Base-by-base conservation (phyloP, 2,888 invertebrate genomes). In the Xestia rhomboidea region DNA sequence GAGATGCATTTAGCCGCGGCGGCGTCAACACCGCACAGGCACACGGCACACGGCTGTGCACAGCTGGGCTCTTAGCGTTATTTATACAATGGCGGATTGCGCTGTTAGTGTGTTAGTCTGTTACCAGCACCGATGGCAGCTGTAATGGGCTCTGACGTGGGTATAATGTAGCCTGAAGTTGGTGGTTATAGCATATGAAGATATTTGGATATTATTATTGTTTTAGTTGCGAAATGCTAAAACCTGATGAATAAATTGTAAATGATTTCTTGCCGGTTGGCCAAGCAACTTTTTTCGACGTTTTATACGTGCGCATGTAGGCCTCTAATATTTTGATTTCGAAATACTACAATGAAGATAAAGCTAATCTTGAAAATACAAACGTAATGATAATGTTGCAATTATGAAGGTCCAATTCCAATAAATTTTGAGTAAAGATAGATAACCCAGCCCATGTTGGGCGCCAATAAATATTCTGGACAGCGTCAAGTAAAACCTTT, bases 21-120 rank as follows among this genome's bases (percentile, higher is more conserved):
- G 64, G 38, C 64, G 78, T 24, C 73, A 34, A 51, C 60, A 62
- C 27, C 41, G 21, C 34, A 6, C 54, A 34, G 51, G 21, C 34
- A 6, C 54, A 34, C 77, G 85, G 75, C 34, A 10, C 54, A 34
- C 77, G 85, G 75, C 73, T 86, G 86, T 34, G 71, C 81, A 10
- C 88, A 88, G 87, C 87, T 88, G 86, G 69, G 63, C 78, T 70
- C 54, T 64, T 75, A 57, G 62, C 34, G 62, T 63, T 85, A 81
- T 87, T 81, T 85, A 87, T 75, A 87, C 81, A 57, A 76, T 83
- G 71, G 79, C 77, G 77, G 68, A 82, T 82, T 79, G 68, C 41
- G 67, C 41, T 77, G 79, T 44, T 57, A 46, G 34, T 41, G 24
- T 64, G 62, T 62, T 62, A 62, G 62, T 62, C 62, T 66, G 76